Conservation (phyloP, 2,113 vertebrate genomes). For the Plectropomus leopardus region DNA sequence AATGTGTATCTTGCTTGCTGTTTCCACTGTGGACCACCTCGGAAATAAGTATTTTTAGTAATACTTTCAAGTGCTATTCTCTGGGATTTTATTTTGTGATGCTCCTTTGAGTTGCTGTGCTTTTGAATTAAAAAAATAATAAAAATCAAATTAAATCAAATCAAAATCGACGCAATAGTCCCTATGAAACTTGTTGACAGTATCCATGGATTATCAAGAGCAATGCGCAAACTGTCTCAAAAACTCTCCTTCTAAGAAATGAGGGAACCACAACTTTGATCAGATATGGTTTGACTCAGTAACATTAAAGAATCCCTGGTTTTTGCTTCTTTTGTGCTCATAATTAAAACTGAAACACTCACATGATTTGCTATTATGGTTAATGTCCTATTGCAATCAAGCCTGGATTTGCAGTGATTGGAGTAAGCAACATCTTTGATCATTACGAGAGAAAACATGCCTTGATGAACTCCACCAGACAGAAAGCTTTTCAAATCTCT, state of each 20-base stretch:
- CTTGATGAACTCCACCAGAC: background rate
- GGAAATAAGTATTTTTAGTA: too few species aligned
- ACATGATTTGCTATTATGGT: background rate
- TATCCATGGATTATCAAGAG: background rate
- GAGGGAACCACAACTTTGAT: background rate
- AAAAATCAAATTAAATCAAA: too few species aligned
- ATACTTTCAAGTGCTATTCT: too few species aligned
- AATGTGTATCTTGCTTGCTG: too few species aligned
- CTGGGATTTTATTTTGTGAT: too few species aligned
- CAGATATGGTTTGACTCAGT: background rate
- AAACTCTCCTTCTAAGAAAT: background rate
- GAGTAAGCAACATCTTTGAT: background rate
- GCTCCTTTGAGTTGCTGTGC: too few species aligned
- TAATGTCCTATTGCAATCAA: background rate
- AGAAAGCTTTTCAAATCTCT: background rate
- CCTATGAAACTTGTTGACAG: background rate
- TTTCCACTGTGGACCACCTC: too few species aligned
- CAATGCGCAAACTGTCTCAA: background rate
- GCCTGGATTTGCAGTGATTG: background rate
- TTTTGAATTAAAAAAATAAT: too few species aligned
- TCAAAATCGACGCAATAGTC: background rate
- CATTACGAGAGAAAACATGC: background rate
- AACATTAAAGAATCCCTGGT: background rate
- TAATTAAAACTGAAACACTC: background rate
- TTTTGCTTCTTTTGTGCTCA: background rate